Evolutionary conservation across 2,888 invertebrate genomes (phyloP).

Genomic region (Pasiphila rectangulata): DNA sequence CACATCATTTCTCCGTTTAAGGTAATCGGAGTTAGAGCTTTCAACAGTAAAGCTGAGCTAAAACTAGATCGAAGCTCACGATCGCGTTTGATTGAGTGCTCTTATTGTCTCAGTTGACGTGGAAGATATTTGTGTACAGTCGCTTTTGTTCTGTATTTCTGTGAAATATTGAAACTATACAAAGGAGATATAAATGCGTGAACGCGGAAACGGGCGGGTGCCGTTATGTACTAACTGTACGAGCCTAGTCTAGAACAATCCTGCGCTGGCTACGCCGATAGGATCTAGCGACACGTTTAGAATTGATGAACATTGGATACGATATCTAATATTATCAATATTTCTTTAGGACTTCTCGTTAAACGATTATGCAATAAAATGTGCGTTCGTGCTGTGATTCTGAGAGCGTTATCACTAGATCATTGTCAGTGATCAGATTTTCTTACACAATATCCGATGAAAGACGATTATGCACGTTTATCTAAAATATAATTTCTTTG

Average conservation of each 20-base stretch:
- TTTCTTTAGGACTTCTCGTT: constrained; percentile 6
- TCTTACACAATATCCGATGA: constrained; percentile 14
- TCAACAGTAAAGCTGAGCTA: constrained; percentile 1
- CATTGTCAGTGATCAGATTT: constrained; percentile 9
- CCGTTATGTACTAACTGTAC: constrained; percentile 75
- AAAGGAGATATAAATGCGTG: constrained; percentile 60
- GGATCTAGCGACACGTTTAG: constrained; percentile 68
- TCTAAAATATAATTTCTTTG: constrained; percentile 6
- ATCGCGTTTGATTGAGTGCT: constrained; percentile 5
- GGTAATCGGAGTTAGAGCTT: no score
- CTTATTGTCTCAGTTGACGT: constrained; percentile 8
- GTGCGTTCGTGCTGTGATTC: constrained; percentile 15
- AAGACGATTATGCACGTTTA: neutral
- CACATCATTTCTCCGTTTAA: no score
- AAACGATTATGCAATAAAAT: constrained; percentile 8
- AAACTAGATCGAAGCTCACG: constrained; percentile 2
- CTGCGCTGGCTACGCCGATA: constrained; percentile 58
- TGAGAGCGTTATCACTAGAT: constrained; percentile 5
- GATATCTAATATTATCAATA: constrained; percentile 1
- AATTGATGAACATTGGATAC: constrained; percentile 52
- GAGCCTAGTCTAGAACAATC: constrained; percentile 74
- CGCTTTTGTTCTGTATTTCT: constrained; percentile 9
- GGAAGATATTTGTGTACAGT: neutral
- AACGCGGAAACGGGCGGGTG: constrained; percentile 68
- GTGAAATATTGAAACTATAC: constrained; percentile 43